These are phyloP conservation scores for Xyliphius kryptos DNA, from an alignment of 2,113 vertebrate genomes.

Conservation along the genomic window DNA sequence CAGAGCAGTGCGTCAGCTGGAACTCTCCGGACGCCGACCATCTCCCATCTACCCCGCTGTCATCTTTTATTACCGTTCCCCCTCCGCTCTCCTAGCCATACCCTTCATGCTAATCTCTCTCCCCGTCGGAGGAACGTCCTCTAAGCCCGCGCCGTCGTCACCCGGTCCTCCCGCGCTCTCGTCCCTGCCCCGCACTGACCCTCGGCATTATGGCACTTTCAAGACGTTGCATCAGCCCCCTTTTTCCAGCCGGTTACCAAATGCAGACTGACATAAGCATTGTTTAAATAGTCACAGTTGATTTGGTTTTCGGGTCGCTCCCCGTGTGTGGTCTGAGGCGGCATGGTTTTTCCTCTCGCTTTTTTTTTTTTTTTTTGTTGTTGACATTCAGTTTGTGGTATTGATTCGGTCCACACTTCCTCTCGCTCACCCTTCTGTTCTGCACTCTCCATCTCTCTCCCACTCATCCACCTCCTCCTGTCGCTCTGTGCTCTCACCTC, in stretches of 20 bases:
- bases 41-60: conserved; percentile 3
- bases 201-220: conserved; percentile 42
- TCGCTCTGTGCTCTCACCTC: too few species aligned
- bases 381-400: too few species aligned
- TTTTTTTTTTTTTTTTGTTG: too few species aligned
- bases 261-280: conserved; percentile 15
- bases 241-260: conserved; percentile 4
- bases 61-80: conserved; percentile 22
- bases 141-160: neutral
- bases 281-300: too few species aligned
- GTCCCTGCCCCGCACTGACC: conserved; percentile 23
- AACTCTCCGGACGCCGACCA: conserved; percentile 23
- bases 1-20: conserved; percentile 29
- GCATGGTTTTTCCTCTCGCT: too few species aligned
- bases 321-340: too few species aligned
- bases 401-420: too few species aligned
- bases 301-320: too few species aligned
- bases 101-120: conserved; percentile 16
- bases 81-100: conserved; percentile 20
- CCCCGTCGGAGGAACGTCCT: conserved; percentile 24
- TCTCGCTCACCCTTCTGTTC: neutral
- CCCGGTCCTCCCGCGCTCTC: neutral
- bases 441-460: conserved; percentile 22
- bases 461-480: conserved; percentile 36
- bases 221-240: conserved; percentile 41